Percentiles rank a stretch among this genome's conserved stretches.
These are phyloP conservation scores for Athalia rosae DNA, from an alignment of 2,888 invertebrate species.

Conservation along the genomic window DNA sequence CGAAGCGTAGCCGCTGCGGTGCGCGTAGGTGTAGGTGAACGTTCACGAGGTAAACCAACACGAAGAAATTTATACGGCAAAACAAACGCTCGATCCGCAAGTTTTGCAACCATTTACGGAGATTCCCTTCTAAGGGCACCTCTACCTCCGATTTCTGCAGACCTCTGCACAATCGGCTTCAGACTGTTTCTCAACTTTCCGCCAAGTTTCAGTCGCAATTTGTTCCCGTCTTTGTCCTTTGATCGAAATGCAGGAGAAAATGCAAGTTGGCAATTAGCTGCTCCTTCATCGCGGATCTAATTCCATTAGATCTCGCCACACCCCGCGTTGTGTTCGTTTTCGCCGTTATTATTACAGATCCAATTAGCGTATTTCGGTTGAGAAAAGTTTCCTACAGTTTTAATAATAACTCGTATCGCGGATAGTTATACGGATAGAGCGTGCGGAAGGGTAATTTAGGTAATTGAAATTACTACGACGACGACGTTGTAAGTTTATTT, in stretches of 20 bases:
- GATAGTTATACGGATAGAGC: background rate
- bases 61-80: background rate
- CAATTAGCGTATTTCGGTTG: too few relatives aligned
- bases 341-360: background rate
- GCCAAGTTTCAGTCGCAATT: background rate
- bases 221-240: background rate
- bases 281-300: too few relatives aligned
- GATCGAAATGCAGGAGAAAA: too few relatives aligned
- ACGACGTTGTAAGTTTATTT: too few relatives aligned
- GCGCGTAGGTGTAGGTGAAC: too few relatives aligned
- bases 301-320: too few relatives aligned
- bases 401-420: background rate
- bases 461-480: background rate
- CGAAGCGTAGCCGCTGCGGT: too few relatives aligned
- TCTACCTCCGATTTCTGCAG: background rate
- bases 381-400: background rate
- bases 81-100: constrained; percentile 8
- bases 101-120: constrained; percentile 22
- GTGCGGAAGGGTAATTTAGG: background rate
- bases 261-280: too few relatives aligned
- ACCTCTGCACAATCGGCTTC: background rate
- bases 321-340: background rate
- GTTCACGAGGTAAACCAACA: background rate
- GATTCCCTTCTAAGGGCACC: constrained; percentile 20
- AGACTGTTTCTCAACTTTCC: too few relatives aligned